A percentile compares a stretch with the other conserved stretches of the same genome.
Evolutionary conservation across 2,113 vertebrate species (phyloP).

Genomic region (Vulpes lagopus): DNA sequence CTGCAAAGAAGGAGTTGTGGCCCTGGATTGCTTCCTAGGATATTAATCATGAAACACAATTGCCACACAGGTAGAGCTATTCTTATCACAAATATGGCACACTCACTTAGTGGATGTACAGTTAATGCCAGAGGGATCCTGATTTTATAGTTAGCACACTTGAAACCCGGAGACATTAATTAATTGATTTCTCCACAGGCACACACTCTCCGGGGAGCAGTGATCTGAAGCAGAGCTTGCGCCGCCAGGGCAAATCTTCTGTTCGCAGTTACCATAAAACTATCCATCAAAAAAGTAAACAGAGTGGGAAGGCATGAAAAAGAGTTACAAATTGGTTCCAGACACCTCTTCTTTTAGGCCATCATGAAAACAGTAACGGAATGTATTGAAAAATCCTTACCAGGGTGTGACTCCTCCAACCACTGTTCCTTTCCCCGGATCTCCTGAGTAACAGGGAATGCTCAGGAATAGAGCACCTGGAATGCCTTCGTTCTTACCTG

Average conservation of each 20-base stretch:
- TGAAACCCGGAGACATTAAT: background rate
- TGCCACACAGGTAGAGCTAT: background rate
- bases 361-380: conserved; percentile 18
- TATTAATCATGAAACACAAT: background rate
- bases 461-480: background rate
- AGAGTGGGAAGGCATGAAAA: background rate
- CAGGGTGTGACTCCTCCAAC: background rate
- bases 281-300: background rate
- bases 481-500: background rate
- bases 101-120: background rate
- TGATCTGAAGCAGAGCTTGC: background rate
- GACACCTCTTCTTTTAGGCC: background rate
- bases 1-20: background rate
- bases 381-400: background rate
- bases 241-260: background rate
- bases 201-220: background rate
- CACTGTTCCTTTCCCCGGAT: background rate
- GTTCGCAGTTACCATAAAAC: background rate
- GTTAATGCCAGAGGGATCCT: background rate
- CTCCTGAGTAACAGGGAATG: background rate
- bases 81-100: background rate
- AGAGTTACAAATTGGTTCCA: conserved; percentile 18
- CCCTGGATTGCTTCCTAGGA: background rate
- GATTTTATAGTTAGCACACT: background rate
- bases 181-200: background rate